phyloP scores from a whole-genome alignment of 2,888 invertebrate genomes.

The Cantharis rufa region DNA sequence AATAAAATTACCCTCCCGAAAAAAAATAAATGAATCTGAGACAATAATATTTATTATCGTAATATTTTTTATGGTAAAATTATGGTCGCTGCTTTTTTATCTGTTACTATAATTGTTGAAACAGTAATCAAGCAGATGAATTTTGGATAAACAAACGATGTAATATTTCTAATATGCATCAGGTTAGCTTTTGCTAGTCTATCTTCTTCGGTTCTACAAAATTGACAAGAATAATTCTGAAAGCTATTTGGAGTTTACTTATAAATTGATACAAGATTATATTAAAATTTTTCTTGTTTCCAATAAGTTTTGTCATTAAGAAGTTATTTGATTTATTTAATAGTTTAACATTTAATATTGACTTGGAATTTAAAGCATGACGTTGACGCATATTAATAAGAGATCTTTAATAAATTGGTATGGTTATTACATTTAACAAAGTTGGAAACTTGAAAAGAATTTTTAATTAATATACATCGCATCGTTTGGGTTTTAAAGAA shows the following conservation, averaged over 20 bases:
- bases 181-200: too few relatives aligned
- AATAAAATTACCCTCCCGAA: too few relatives aligned
- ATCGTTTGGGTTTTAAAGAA: background rate
- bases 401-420: constrained; percentile 11
- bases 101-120: too few relatives aligned
- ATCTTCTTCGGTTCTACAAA: background rate
- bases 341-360: constrained; percentile 17
- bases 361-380: constrained; percentile 18
- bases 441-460: background rate
- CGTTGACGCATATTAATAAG: constrained; percentile 16
- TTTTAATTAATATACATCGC: background rate
- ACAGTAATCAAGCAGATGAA: too few relatives aligned
- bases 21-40: too few relatives aligned
- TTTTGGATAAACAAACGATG: too few relatives aligned
- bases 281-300: background rate
- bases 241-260: background rate
- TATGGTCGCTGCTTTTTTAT: too few relatives aligned
- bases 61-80: too few relatives aligned
- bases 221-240: background rate
- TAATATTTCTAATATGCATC: too few relatives aligned
- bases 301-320: constrained; percentile 16
- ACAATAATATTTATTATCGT: too few relatives aligned
- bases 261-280: background rate
- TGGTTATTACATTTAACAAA: constrained; percentile 7
- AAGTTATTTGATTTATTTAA: constrained; percentile 13